Evolutionary conservation across 2,888 invertebrate genomes (phyloP).

Genomic region (Vandiemenella viatica): DNA sequence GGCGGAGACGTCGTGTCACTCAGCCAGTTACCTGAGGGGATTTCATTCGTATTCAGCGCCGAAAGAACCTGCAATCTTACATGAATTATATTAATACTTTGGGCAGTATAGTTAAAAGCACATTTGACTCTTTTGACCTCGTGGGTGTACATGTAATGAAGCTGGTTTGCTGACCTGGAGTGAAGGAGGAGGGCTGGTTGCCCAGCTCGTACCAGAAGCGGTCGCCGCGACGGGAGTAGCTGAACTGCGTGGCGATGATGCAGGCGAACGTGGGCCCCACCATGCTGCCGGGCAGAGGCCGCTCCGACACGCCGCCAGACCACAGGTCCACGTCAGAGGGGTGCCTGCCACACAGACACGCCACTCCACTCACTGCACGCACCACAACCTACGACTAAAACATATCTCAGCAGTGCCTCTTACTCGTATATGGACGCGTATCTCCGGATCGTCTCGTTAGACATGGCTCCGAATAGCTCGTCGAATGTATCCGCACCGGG

Average conservation of each 20-base stretch:
- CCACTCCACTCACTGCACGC: neutral
- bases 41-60: too few relatives aligned
- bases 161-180: conserved; percentile 33
- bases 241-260: conserved; percentile 84
- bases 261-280: conserved; percentile 90
- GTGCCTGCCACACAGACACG: conserved; percentile 37
- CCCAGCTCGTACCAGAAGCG: conserved; percentile 90
- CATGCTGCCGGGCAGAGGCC: conserved; percentile 79
- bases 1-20: too few relatives aligned
- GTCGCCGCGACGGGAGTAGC: conserved; percentile 75
- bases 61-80: too few relatives aligned
- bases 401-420: too few relatives aligned
- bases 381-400: too few relatives aligned
- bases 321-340: conserved; percentile 87
- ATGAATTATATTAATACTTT: too few relatives aligned
- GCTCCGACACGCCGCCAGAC: conserved; percentile 87
- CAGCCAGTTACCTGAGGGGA: too few relatives aligned
- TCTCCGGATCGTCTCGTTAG: conserved; percentile 69
- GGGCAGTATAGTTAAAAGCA: too few relatives aligned
- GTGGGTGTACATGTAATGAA: too few relatives aligned
- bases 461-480: conserved; percentile 73
- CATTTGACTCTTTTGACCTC: too few relatives aligned
- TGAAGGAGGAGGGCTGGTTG: conserved; percentile 82
- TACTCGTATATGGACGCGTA: conserved; percentile 72
- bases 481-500: conserved; percentile 62